phyloP scores from a whole-genome alignment of 2,888 invertebrate genomes.

The Megaustenia siamemsis region DNA sequence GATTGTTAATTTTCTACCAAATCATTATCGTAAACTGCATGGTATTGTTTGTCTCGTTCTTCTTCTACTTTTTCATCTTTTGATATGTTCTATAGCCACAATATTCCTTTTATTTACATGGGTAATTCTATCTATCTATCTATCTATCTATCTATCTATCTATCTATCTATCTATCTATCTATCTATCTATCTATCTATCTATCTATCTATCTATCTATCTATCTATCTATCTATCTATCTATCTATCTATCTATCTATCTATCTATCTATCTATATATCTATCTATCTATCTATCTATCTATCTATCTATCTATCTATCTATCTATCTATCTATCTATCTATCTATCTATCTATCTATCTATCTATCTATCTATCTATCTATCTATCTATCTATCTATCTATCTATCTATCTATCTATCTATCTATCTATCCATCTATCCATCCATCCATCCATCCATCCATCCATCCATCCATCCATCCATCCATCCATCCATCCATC shows the following conservation, averaged over 20 bases:
- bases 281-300: not conserved
- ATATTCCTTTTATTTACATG: not conserved
- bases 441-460: slow-evolving; percentile 9
- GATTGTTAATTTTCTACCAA: too few relatives aligned
- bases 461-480: slow-evolving; percentile 9
- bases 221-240: slow-evolving; percentile 1
- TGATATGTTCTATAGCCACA: too few relatives aligned
- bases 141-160: not conserved
- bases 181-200: not conserved
- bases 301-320: not conserved
- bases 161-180: slow-evolving; percentile 1
- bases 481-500: slow-evolving; percentile 2
- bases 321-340: too few relatives aligned
- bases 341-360: too few relatives aligned
- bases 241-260: not conserved
- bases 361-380: too few relatives aligned
- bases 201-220: slow-evolving; percentile 1
- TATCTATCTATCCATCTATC: too few relatives aligned
- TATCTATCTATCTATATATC: too few relatives aligned
- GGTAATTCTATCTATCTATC: too few relatives aligned
- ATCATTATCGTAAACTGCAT: too few relatives aligned
- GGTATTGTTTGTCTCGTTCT: too few relatives aligned
- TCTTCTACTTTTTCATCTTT: too few relatives aligned
- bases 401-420: not conserved
- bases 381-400: too few relatives aligned